Base-by-base conservation (phyloP, 1,140 invertebrate species). In the Chlorops oryzae region DNA sequence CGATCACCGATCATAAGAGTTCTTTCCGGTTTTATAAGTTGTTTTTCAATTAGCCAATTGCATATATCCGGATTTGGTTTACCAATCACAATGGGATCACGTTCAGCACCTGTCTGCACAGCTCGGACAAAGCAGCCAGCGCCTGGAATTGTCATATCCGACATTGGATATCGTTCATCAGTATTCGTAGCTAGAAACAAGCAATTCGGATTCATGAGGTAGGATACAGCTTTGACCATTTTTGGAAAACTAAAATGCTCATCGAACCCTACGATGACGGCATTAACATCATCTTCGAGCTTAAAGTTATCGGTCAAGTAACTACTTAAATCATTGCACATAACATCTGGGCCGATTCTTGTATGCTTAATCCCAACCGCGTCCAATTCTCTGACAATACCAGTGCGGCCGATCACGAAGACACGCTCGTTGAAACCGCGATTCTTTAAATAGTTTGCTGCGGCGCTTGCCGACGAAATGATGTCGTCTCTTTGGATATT, bases 1-100 rank as follows among this genome's bases (percentile, higher is more conserved):
- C 83, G 85, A 74, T 98, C 94, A 1, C 94, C 95, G 65, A 98
- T 88, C 90, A 98, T 96, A 7, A 98, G 69, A 5, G 91, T 93
- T 47, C 87, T 80, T n/a, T 79, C 72, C 1, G 88, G 84, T 67
- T 88, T 73, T 5, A 97, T 75, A 1, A 82, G 77, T 62, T 82
- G 80, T 13, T 79, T 34, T 5, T 45, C 51, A 5, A 72, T 54
- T 38, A 72, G 47, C 1, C 48, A 15, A 21, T 65, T 59, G 23
- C 70, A 72, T 32, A 71, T 73, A 35, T 65, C 74, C 23, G 70
- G 57, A 65, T 76, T 72, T 0, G 77, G 77, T 76, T 99, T 99
- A 12, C 96, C 95, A 50, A 98, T 80, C 12, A 95, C 75, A 9
- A 85, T 64, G 1, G 94, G 85, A 57, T 88, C 81, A 47, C 90